Base-by-base conservation (phyloP, 2,797 vertebrate genomes). In the Phalanger gymnotis region DNA sequence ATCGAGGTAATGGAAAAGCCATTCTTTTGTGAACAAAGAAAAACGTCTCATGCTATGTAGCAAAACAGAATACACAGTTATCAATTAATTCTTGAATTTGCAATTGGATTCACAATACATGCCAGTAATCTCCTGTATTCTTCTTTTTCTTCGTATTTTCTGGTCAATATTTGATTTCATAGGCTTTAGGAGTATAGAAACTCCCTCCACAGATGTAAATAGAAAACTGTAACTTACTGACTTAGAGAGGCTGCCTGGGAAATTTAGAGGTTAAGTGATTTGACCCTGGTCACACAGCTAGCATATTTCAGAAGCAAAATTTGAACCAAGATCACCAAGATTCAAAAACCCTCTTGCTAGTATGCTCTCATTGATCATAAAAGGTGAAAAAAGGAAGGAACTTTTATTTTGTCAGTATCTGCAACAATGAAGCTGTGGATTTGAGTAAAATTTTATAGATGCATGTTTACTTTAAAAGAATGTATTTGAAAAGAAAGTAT, bases 381-480 rank as follows among this genome's bases (percentile, higher is more conserved):
- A 91, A 30, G 27, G 54, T 93, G 34, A 91, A 5, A 90, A 93
- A 96, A 94, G 31, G 81, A 90, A 95, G 19, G 92, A 92, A 97
- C 56, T 51, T 92, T 90, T 40, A 30, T 2, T 93, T 47, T 94
- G 94, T 94, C n/a, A 31, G 9, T 61, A 40, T 16, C 66, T 51
- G 51, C 89, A 94, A 61, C 92, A 94, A 92, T 93, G 53, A 95
- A 96, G 92, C 95, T 2, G 40, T 53, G 53, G 66, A 96, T 92
- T 93, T 89, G 81, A 92, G 94, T 54, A 57, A 66, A 96, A 92
- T 93, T 95, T 58, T 52, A 47, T 54, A 66, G 55, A 27, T 90
- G 73, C 22, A 58, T 54, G 96, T 97, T 92, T 28, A 40, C 53
- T 96, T 91, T 94, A 47, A 97, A 94, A 73, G 28, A 94, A 92